Evolutionary conservation across 2,888 invertebrate genomes (phyloP).

Genomic region (Seira musarum): DNA sequence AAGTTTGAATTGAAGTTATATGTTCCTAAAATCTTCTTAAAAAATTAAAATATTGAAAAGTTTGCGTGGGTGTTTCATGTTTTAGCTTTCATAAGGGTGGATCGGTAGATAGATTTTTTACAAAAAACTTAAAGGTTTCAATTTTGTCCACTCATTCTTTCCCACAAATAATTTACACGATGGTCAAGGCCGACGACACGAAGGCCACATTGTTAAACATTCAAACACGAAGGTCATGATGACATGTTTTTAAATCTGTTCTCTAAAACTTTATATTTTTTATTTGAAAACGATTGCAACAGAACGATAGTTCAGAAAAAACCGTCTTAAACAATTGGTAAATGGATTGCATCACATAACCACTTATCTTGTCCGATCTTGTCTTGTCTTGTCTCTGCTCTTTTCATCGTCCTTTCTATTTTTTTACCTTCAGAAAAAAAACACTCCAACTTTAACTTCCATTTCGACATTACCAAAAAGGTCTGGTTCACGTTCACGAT

Average conservation of each 20-base stretch:
- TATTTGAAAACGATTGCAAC: background rate
- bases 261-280: background rate
- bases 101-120: no score
- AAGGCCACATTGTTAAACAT: no score
- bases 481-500: background rate
- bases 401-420: constrained; percentile 1
- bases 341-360: constrained; percentile 54
- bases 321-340: constrained; percentile 43
- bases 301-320: constrained; percentile 32
- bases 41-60: no score
- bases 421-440: constrained; percentile 4
- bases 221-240: no score
- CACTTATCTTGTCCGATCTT: constrained; percentile 57
- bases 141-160: background rate
- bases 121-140: no score
- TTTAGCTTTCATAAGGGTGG: no score
- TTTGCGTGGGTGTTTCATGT: no score
- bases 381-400: constrained; percentile 43
- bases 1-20: no score
- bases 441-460: constrained; percentile 29
- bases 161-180: no score
- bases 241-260: background rate
- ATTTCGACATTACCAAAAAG: background rate
- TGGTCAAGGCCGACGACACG: no score
- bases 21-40: no score